A percentile compares a stretch with the other conserved stretches of the same genome.
These are phyloP conservation scores for Pseudoatta argentina DNA, from an alignment of 1,140 invertebrate genomes.

Conservation along the genomic window DNA sequence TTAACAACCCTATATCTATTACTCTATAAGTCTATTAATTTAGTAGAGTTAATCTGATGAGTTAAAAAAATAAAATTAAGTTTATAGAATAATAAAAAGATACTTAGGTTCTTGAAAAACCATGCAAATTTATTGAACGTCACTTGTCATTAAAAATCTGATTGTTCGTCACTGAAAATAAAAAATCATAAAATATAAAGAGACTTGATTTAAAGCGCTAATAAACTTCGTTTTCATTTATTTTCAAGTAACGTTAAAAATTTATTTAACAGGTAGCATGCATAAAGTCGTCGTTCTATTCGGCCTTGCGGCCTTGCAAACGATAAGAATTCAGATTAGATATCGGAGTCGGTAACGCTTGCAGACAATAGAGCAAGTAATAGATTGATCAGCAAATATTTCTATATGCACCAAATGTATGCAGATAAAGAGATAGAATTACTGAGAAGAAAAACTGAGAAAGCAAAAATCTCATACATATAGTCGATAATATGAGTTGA, in stretches of 20 bases:
- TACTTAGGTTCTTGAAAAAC: background rate
- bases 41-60: background rate
- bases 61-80: background rate
- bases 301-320: conserved; percentile 19
- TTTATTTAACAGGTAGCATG: conserved; percentile 32
- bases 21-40: background rate
- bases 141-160: background rate
- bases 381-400: conserved; percentile 45
- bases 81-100: background rate
- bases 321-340: conserved; percentile 69
- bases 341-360: conserved; percentile 44
- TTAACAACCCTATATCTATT: background rate
- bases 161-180: background rate
- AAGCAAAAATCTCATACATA: background rate
- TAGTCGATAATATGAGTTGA: background rate
- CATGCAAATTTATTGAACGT: background rate
- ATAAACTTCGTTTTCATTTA: background rate
- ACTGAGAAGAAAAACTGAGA: background rate
- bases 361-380: background rate
- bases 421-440: background rate
- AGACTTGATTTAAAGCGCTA: background rate
- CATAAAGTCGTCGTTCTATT: conserved; percentile 28
- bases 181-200: background rate
- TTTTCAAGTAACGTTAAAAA: conserved; percentile 11
- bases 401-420: background rate